Base-by-base conservation (phyloP, 1,140 invertebrate genomes). In the Sitobion miscanthi region DNA sequence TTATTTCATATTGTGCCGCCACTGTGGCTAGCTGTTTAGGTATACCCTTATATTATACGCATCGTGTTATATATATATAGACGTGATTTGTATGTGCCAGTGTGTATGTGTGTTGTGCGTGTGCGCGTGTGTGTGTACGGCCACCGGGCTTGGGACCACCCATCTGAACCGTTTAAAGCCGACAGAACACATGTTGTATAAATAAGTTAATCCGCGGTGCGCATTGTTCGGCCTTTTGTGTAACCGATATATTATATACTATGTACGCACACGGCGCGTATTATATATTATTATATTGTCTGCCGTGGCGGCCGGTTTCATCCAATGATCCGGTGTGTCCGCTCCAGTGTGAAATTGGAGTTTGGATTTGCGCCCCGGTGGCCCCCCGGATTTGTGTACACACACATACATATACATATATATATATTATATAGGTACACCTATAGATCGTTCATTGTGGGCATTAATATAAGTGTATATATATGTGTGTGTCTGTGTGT, bases 81-180 rank as follows among this genome's bases (percentile, higher is more conserved):
- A 5, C 45, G 45, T 2, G 25, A 30, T 30, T 25, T 30, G 35
- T 82, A 42, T 42, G 35, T 82, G n/a, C 62, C 77, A 54, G 21
- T 7, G 62, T 30, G 11, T 14, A 7, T 25, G 23, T 49, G 25
- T 21, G 45, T 38, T 42, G 23, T n/a, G 25, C 8, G 45, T 52
- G 82, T 23, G 42, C n/a, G 6, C 17, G 25, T 35, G 47, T 38
- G n/a, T 38, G 77, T 54, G n/a, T 54, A 92, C 47, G 91, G 91
- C 91, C 91, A 93, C 91, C 91, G 91, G 91, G 91, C 91, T 93
- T 45, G 91, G 91, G 91, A 93, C 91, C 91, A 93, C 91, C 91
- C 91, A 93, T 93, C 91, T 85, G 91, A 93, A 93, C 91, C 91
- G 91, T 93, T 93, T 93, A 93, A 93, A 93, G 91, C 91, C 91